Evolutionary conservation across 2,888 invertebrate species (phyloP), one percentile per base, ranked within the genome.

Genomic region (Mechanitis mazaeus): DNA sequence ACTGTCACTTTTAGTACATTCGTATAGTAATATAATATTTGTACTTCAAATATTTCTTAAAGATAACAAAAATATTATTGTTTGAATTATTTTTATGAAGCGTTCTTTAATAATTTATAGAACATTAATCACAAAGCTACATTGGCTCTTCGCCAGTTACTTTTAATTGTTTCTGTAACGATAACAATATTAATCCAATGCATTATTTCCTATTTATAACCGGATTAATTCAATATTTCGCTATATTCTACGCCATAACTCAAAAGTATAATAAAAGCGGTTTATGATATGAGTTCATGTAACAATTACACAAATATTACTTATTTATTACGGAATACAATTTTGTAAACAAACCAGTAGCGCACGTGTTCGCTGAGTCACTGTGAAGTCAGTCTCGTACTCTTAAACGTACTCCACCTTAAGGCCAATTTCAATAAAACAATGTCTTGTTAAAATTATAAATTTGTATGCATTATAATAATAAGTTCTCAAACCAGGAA

Each of bases 341-440:
- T 80, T 74, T 77, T 81, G 84, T 87, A 87, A 87, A 87, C 85
- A 87, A 80, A 79, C 75, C 67, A 63, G 35, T 9, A 7, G 75
- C 80, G 81, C 84, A 84, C 82, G 86, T 81, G 83, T 78, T 72
- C 59, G 69, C 70, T 75, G 74, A 75, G 68, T 75, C 75, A 75
- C 75, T 74, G 75, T 73, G 66, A 66, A 73, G 69, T 72, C 73
- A 72, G 74, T 66, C 20, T 20, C 20, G 71, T 74, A 72, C 76
- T 76, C 75, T 76, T 75, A 75, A 68, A 74, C 72, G 71, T 72
- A 73, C 70, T 70, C 69, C 73, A 70, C 69, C 71, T 67, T 68
- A 70, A 68, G 73, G 68, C 71, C 68, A 72, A 71, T 70, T 70
- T 64, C 63, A 65, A 69, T 31, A 31, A 31, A 31, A 42, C 3